Evolutionary conservation across 2,888 invertebrate genomes (phyloP), one percentile per base, ranked within the genome.

Genomic region (Celastrina argiolus): DNA sequence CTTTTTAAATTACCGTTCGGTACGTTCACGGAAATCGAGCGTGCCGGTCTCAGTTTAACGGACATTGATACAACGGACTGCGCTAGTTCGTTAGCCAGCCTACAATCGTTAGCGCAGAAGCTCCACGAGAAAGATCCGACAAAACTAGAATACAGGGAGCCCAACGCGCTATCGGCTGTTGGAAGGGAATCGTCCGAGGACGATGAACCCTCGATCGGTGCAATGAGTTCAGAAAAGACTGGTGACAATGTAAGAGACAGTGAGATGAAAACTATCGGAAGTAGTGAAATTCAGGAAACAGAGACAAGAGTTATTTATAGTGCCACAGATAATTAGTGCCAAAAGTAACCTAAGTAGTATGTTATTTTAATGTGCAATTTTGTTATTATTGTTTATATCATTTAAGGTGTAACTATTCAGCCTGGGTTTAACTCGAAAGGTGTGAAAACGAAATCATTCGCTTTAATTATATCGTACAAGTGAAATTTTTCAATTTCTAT

Each of bases 1-100:
- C 89, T 97, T 71, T 97, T 97, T 67, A 98, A 98, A 86, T 89
- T 99, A 73, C 98, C 98, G 0, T 97, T 97, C 79, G 98, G 98
- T 66, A 96, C 98, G 58, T 98, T 97, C 81, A 97, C 97, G 10
- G 97, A 98, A 88, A 95, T 99, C 79, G 98, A 97, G 87, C 93
- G 97, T 63, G 96, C 96, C 51, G 97, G 96, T 71, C 94, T 96
- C 70, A 96, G 97, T 86, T 92, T 98, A 73, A 97, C 97, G 69
- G 97, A 98, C 81, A 97, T 99, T 77, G 98, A 99, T 82, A 98
- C 98, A 2, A 96, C 97, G 64, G 98, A 98, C 88, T 98, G 98
- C 89, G 97, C 98, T 7, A 97, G 97, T 89, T 98, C 98, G 69
- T 92, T 98, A 73, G 95, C 96, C 76, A 98, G 97, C 85, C 92